Conservation (phyloP, 1,140 invertebrate species). For the Drosophila tani region DNA sequence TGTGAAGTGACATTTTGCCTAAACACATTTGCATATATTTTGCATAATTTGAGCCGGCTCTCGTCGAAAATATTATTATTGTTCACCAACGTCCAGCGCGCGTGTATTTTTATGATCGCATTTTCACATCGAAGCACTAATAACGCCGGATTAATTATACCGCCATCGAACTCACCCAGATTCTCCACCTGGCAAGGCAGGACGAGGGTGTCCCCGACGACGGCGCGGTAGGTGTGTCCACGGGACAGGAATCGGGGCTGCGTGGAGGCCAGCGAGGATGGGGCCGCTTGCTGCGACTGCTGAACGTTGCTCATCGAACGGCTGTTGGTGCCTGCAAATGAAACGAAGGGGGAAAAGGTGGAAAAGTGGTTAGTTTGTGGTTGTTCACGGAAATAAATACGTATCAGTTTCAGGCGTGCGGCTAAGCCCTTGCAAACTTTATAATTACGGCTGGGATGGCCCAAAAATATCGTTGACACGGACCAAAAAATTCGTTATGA, state of each 20-base stretch:
- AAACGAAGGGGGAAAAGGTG: not conserved
- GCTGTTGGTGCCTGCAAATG: conserved; percentile 67
- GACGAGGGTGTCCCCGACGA: conserved; percentile 90
- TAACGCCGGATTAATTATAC: conserved; percentile 67
- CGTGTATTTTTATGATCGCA: conserved; percentile 55
- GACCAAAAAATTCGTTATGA: too few species aligned
- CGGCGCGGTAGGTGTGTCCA: conserved; percentile 90
- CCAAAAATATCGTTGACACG: not conserved
- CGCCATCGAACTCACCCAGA: conserved; percentile 87
- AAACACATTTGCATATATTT: conserved; percentile 75
- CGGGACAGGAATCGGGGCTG: conserved; percentile 89
- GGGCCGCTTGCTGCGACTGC: conserved; percentile 41
- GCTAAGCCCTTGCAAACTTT: not conserved
- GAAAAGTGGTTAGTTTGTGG: conserved; percentile 19
- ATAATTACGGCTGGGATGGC: not conserved
- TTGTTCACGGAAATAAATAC: not conserved
- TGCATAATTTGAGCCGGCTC: conserved; percentile 55
- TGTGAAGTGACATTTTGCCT: conserved; percentile 73
- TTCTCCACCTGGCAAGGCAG: conserved; percentile 92
- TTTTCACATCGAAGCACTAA: conserved; percentile 66
- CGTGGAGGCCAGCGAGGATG: conserved; percentile 60
- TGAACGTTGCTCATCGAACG: conserved; percentile 74
- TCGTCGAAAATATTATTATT: conserved; percentile 42
- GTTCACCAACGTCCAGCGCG: not conserved
- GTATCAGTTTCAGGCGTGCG: not conserved